Percentiles rank a stretch among this genome's conserved stretches.
These are phyloP conservation scores for Podiceps cristatus DNA, from an alignment of 2,113 vertebrate genomes.

Conservation along the genomic window DNA sequence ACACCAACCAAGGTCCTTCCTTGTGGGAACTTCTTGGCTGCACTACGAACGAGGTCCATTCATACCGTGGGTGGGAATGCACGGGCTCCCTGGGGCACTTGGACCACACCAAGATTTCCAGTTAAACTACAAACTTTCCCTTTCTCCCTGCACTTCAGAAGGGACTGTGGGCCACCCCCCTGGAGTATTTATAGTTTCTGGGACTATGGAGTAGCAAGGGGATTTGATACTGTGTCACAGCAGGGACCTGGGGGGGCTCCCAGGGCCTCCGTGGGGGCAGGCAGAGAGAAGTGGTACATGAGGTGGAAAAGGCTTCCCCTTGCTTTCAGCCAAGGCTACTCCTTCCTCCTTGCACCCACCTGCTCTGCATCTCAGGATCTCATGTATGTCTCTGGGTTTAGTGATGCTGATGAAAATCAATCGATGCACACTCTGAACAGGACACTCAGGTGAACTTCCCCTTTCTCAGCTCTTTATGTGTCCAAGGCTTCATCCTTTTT, in stretches of 20 bases:
- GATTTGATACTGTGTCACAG: neutral
- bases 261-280: neutral
- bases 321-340: neutral
- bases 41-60: too few relatives aligned
- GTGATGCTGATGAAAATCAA: neutral
- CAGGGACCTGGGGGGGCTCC: neutral
- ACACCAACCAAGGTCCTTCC: too few relatives aligned
- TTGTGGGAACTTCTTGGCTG: too few relatives aligned
- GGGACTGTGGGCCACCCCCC: too few relatives aligned
- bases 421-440: neutral
- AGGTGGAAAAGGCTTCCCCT: neutral
- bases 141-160: too few relatives aligned
- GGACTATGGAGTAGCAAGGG: too few relatives aligned
- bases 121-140: too few relatives aligned
- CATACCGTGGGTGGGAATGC: too few relatives aligned
- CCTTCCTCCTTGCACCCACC: neutral
- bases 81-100: too few relatives aligned
- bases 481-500: neutral
- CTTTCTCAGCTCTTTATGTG: neutral
- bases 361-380: neutral
- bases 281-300: neutral
- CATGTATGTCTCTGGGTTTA: neutral
- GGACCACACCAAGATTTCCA: too few relatives aligned
- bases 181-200: too few relatives aligned
- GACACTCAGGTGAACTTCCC: neutral